A percentile compares a stretch with the other conserved stretches of the same genome.
These are phyloP conservation scores for Myotis davidii DNA, from an alignment of 2,113 vertebrate genomes.

Conservation along the genomic window DNA sequence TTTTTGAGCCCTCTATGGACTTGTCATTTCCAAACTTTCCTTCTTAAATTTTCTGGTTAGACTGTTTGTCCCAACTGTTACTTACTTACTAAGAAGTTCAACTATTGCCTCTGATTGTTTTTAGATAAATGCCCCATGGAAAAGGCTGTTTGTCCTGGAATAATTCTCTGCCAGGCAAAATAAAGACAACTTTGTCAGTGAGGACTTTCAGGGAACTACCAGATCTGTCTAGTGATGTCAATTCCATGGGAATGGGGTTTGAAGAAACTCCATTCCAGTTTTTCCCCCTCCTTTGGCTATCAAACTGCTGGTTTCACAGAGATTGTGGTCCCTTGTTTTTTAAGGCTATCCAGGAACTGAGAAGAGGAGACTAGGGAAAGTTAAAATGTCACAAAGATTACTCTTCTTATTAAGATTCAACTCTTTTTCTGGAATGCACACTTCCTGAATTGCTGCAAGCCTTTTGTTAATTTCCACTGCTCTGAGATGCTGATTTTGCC, in stretches of 20 bases:
- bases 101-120: not conserved
- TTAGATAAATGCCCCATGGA: not conserved
- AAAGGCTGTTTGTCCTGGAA: not conserved
- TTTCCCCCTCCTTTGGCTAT: not conserved
- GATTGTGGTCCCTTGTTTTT: not conserved
- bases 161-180: not conserved
- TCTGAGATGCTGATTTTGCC: not conserved
- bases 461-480: not conserved
- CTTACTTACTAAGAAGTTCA: not conserved
- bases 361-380: not conserved
- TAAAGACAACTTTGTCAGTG: not conserved
- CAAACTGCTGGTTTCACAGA: not conserved
- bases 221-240: not conserved
- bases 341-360: not conserved
- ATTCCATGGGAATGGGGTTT: accelerated
- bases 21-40: not conserved
- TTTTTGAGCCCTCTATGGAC: not conserved
- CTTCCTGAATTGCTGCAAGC: not conserved
- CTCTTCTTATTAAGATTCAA: not conserved
- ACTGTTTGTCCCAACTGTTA: not conserved
- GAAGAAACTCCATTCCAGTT: accelerated
- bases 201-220: not conserved
- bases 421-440: not conserved
- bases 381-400: no score
- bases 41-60: not conserved